Evolutionary conservation across 2,113 vertebrate genomes (phyloP).

Genomic region (Myocastor coypus): DNA sequence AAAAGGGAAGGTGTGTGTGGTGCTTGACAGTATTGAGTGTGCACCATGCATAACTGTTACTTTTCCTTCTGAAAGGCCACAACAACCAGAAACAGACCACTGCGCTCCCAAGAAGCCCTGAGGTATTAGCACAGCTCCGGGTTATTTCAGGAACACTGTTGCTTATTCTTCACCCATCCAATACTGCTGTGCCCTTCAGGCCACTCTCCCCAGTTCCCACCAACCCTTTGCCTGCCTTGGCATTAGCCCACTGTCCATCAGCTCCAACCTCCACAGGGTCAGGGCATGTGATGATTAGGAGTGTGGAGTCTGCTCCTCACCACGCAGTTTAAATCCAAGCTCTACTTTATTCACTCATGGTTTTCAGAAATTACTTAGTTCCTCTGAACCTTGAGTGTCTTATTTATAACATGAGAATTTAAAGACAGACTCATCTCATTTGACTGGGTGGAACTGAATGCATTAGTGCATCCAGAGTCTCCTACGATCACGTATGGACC

Average conservation of each 20-base stretch:
- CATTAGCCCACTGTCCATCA: background rate
- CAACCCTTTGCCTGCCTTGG: background rate
- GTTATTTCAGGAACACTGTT: background rate
- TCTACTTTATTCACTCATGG: background rate
- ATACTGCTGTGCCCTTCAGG: too few species aligned
- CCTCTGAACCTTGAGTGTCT: background rate
- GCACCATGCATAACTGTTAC: rapidly evolving
- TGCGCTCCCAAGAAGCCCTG: background rate
- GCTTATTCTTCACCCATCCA: background rate
- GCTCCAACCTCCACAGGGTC: background rate
- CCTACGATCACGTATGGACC: background rate
- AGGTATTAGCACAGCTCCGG: background rate
- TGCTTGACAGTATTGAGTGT: background rate
- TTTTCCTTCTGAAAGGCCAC: background rate
- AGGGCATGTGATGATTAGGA: background rate
- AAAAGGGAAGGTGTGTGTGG: background rate
- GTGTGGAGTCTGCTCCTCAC: background rate
- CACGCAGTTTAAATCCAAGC: background rate
- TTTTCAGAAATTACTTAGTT: background rate
- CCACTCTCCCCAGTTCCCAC: background rate
- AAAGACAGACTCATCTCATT: background rate
- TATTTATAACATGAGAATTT: background rate
- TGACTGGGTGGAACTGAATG: background rate
- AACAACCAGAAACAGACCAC: background rate
- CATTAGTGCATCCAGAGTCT: background rate